Evolutionary conservation across 2,888 invertebrate genomes (phyloP).

Genomic region (Scaptomyza tumidula): DNA sequence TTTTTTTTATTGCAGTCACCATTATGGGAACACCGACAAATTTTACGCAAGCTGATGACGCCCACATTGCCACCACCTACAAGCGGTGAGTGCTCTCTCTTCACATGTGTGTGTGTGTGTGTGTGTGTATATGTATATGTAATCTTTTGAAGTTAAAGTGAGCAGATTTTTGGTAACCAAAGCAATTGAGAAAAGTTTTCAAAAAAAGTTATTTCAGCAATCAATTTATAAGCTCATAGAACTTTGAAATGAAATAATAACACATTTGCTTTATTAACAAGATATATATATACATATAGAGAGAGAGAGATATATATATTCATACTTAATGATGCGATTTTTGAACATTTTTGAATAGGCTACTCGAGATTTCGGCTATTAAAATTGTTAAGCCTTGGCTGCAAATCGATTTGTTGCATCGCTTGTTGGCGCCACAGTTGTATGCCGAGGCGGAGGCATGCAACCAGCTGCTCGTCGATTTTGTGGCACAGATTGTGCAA

Average conservation of each 20-base stretch:
- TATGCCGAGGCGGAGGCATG: conserved; percentile 71
- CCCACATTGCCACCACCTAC: conserved; percentile 80
- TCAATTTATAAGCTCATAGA: too few relatives aligned
- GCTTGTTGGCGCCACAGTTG: conserved; percentile 71
- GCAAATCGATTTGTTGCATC: conserved; percentile 82
- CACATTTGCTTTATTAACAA: too few relatives aligned
- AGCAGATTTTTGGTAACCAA: too few relatives aligned
- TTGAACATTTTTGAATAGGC: conserved; percentile 42
- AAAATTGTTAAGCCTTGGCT: conserved; percentile 82
- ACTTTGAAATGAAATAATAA: too few relatives aligned
- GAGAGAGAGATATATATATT: too few relatives aligned
- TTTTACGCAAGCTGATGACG: conserved; percentile 79
- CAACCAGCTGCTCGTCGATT: conserved; percentile 78
- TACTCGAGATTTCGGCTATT: conserved; percentile 81
- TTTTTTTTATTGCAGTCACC: conserved; percentile 68
- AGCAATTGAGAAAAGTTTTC: too few relatives aligned
- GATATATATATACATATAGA: too few relatives aligned
- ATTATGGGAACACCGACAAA: conserved; percentile 82
- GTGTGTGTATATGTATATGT: too few relatives aligned
- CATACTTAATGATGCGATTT: too few relatives aligned
- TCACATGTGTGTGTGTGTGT: neutral
- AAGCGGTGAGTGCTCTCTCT: conserved; percentile 67
- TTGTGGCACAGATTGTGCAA: conserved; percentile 80
- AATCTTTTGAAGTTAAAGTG: too few relatives aligned
- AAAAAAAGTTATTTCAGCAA: too few relatives aligned